Conservation (phyloP, 2,888 invertebrate species). For the Nowickia ferox region DNA sequence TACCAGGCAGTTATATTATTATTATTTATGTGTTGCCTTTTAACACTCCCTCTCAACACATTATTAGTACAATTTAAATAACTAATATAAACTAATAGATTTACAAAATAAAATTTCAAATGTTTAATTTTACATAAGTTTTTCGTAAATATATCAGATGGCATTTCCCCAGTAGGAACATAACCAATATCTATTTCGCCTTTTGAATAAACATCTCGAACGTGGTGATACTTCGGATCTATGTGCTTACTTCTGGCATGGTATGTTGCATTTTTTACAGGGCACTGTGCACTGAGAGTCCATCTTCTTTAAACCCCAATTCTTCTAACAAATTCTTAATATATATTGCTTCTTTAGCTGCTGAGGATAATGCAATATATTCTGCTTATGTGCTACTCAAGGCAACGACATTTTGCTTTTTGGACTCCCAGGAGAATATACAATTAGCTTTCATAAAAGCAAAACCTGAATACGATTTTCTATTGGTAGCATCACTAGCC, state of each 20-base stretch:
- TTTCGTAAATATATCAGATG: too few species aligned
- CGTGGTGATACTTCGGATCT: too few species aligned
- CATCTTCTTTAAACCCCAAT: neutral
- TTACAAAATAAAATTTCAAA: too few species aligned
- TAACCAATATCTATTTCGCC: too few species aligned
- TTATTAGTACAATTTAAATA: too few species aligned
- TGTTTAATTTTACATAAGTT: too few species aligned
- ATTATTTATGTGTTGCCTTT: too few species aligned
- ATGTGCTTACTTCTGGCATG: too few species aligned
- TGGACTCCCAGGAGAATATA: constrained; percentile 34
- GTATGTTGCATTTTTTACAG: neutral
- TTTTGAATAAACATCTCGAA: neutral
- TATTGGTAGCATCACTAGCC: neutral
- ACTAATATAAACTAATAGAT: too few species aligned
- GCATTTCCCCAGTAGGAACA: too few species aligned
- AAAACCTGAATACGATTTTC: neutral
- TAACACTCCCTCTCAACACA: too few species aligned
- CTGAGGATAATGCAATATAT: neutral
- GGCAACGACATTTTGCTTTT: constrained; percentile 16
- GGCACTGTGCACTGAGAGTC: neutral
- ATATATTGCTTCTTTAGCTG: neutral
- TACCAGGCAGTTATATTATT: too few species aligned
- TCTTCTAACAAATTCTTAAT: neutral
- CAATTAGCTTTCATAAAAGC: constrained; percentile 29
- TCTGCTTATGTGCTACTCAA: constrained; percentile 44